A percentile compares a stretch with the other conserved stretches of the same genome.
phyloP scores from a whole-genome alignment of 1,140 invertebrate genomes.

The Penaeus chinensis region DNA sequence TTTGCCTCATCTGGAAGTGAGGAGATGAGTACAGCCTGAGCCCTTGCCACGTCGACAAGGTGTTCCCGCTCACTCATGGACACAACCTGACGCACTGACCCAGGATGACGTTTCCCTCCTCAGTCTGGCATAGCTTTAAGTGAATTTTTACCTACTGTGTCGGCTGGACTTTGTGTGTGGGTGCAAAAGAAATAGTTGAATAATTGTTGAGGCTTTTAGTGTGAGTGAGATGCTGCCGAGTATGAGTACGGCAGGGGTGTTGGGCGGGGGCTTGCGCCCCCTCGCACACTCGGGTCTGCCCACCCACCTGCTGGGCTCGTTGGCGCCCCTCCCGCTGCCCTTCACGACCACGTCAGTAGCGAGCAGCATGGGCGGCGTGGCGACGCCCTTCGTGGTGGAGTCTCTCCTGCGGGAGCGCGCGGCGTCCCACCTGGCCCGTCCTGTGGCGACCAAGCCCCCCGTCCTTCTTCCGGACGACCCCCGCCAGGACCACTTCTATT shows the following conservation, averaged over 20 bases:
- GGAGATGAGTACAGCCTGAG: constrained; percentile 53
- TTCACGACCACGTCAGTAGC: constrained; percentile 23
- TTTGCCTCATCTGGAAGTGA: constrained; percentile 56
- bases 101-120: no score
- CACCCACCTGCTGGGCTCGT: constrained; percentile 51
- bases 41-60: constrained; percentile 32
- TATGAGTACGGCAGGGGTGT: constrained; percentile 42
- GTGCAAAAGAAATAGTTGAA: no score
- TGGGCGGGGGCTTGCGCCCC: constrained; percentile 49
- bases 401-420: constrained; percentile 48
- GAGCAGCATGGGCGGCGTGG: constrained; percentile 33
- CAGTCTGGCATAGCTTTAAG: no score
- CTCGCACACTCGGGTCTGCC: constrained; percentile 47
- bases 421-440: constrained; percentile 40
- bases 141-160: no score
- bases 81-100: no score
- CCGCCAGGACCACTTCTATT: constrained; percentile 44
- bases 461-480: constrained; percentile 31
- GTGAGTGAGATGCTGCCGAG: constrained; percentile 47
- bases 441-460: constrained; percentile 52
- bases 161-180: no score
- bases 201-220: no score
- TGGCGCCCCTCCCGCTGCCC: constrained; percentile 44
- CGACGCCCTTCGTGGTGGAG: constrained; percentile 56
- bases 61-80: no score